A percentile compares a stretch with the other conserved stretches of the same genome.
Conservation (phyloP, 2,797 vertebrate genomes). For the Tadarida brasiliensis region DNA sequence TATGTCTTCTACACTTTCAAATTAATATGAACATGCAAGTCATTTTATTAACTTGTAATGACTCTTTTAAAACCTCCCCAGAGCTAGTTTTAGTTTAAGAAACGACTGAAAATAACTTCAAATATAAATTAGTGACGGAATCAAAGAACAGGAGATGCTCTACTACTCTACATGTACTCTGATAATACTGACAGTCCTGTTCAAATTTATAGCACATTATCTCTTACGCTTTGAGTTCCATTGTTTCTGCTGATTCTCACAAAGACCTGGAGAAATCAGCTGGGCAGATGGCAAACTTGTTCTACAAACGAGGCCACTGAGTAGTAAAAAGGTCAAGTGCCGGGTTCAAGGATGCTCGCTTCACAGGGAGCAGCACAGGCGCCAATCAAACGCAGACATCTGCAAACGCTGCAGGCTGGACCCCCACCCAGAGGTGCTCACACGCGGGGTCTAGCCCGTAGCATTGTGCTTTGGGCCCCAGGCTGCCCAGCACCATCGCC, state of each 20-base stretch:
- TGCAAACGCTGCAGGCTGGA: not conserved
- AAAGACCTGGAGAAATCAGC: not conserved
- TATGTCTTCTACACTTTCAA: not conserved
- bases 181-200: not conserved
- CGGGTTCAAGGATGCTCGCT: not conserved
- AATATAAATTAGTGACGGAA: not conserved
- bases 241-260: not conserved
- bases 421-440: not conserved
- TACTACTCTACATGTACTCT: not conserved
- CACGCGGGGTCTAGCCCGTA: too few relatives aligned
- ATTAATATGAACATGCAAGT: not conserved
- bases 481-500: not conserved
- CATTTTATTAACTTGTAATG: not conserved
- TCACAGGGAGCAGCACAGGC: accelerated
- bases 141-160: not conserved
- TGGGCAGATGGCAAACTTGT: not conserved
- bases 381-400: accelerated
- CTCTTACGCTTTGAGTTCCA: not conserved
- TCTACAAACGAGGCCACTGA: not conserved
- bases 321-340: not conserved
- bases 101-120: not conserved
- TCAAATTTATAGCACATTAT: not conserved
- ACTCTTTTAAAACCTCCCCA: not conserved
- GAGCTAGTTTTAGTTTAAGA: not conserved
- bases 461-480: not conserved